Conservation (phyloP, 2,888 invertebrate genomes). For the Labia minor region DNA sequence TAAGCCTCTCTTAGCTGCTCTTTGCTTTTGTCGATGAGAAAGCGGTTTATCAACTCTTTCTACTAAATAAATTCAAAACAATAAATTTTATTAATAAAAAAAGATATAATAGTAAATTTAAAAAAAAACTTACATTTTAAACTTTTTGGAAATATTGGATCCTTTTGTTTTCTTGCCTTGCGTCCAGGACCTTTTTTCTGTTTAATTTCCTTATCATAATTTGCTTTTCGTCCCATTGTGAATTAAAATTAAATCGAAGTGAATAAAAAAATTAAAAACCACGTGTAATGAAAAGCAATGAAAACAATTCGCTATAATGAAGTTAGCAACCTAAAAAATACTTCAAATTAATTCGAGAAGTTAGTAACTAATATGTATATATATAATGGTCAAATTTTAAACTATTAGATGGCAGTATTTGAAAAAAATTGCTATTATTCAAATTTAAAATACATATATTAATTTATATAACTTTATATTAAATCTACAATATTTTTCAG, state of each 20-base stretch:
- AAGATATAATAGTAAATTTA: neutral
- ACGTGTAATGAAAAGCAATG: no score
- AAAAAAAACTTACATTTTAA: conserved; percentile 37
- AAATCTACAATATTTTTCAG: no score
- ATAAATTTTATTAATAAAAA: neutral
- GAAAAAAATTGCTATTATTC: no score
- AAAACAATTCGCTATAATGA: no score
- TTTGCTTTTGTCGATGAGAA: conserved; percentile 59
- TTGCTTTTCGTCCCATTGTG: conserved; percentile 77
- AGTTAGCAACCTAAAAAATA: no score
- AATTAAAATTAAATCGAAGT: conserved; percentile 14
- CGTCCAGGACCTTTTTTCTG: conserved; percentile 74
- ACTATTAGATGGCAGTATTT: no score
- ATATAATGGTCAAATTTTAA: no score
- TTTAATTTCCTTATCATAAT: conserved; percentile 56
- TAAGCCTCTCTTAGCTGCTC: conserved; percentile 49
- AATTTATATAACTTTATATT: no score
- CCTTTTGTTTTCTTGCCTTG: conserved; percentile 76
- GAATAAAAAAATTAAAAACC: neutral
- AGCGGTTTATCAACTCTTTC: conserved; percentile 32
- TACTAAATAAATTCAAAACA: no score
- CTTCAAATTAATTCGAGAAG: no score
- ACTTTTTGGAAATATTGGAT: conserved; percentile 57
- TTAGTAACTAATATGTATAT: no score
- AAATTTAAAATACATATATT: no score